A percentile compares a stretch with the other conserved stretches of the same genome.
Evolutionary conservation across 2,888 invertebrate genomes (phyloP).

Genomic region (Listrodromus nycthemerus): DNA sequence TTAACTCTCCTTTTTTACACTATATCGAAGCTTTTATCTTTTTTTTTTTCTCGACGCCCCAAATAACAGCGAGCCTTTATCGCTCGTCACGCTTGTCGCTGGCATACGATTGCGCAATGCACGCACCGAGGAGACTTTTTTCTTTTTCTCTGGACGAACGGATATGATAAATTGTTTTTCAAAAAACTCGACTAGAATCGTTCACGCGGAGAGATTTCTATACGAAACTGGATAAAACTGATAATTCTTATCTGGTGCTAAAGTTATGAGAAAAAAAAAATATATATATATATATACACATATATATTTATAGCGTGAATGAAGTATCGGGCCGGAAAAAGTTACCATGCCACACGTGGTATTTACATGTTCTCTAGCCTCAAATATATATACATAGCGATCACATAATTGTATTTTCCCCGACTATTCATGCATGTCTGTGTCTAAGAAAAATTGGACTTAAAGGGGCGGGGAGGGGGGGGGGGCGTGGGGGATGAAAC

Average conservation of each 20-base stretch:
- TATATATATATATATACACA: not conserved
- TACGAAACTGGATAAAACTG: slow-evolving; percentile 43
- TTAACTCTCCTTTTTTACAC: not conserved
- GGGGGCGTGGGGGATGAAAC: slow-evolving; percentile 12
- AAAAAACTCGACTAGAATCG: not conserved
- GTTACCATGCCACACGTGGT: slow-evolving; percentile 24
- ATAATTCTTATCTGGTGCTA: slow-evolving; percentile 40
- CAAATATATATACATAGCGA: slow-evolving; percentile 12
- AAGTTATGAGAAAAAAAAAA: not conserved
- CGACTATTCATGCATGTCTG: slow-evolving; percentile 6
- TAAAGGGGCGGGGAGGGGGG: not conserved
- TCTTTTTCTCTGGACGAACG: not conserved
- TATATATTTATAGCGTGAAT: not conserved
- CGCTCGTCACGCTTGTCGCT: slow-evolving; percentile 43
- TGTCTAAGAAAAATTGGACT: slow-evolving; percentile 25
- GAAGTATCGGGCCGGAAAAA: not conserved
- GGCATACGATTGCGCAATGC: slow-evolving; percentile 59
- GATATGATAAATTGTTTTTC: slow-evolving; percentile 17
- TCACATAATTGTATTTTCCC: slow-evolving; percentile 35
- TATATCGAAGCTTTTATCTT: not conserved
- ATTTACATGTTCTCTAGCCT: slow-evolving; percentile 10
- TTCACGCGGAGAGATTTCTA: slow-evolving; percentile 3
- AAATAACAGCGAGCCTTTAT: slow-evolving; percentile 41
- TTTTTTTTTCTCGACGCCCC: slow-evolving; percentile 11
- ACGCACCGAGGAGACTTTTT: slow-evolving; percentile 25